Evolutionary conservation across 2,113 vertebrate genomes (phyloP).

Genomic region (Natator depressus): DNA sequence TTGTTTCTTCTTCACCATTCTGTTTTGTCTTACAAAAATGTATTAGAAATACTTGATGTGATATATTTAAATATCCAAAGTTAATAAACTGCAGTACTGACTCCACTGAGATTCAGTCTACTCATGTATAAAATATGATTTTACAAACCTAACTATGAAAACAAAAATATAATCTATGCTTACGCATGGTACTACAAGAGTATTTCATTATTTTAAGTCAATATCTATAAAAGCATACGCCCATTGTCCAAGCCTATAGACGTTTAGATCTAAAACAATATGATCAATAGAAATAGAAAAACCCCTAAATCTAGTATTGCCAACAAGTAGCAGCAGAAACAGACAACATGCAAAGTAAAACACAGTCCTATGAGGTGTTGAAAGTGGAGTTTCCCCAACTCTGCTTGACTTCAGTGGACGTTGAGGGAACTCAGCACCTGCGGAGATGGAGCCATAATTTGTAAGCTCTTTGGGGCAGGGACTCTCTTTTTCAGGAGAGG

Average conservation of each 20-base stretch:
- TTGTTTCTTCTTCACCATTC: background rate
- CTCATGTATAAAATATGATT: background rate
- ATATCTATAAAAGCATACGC: constrained; percentile 24
- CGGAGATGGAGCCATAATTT: no score
- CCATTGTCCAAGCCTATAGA: background rate
- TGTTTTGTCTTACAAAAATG: background rate
- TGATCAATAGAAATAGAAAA: background rate
- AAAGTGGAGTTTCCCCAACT: background rate
- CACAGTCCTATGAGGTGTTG: background rate
- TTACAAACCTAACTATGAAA: constrained; percentile 15
- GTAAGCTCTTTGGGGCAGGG: no score
- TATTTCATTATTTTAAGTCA: background rate
- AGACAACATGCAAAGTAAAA: background rate
- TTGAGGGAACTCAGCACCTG: no score
- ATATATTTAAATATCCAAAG: background rate
- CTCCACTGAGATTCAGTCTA: background rate
- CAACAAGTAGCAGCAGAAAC: background rate
- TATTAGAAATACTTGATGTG: background rate
- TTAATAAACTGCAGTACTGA: background rate
- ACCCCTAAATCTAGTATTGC: background rate
- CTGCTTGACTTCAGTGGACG: background rate
- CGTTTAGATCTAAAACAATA: background rate
- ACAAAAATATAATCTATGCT: background rate
- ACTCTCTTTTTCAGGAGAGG: no score
- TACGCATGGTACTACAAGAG: background rate